Evolutionary conservation across 2,113 vertebrate species (phyloP).

Genomic region (Tachycineta bicolor): DNA sequence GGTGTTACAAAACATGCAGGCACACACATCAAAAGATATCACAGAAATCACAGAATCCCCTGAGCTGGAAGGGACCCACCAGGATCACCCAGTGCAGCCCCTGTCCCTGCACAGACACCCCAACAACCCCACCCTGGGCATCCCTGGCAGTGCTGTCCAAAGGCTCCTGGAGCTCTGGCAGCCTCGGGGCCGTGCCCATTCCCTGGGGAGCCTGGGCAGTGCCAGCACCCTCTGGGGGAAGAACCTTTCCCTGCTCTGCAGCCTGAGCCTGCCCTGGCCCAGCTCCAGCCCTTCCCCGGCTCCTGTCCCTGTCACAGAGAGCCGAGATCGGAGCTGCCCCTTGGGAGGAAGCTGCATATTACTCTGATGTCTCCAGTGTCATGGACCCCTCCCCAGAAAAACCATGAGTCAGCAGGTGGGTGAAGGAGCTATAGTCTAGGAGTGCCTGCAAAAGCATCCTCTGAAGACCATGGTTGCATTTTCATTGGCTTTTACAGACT

Average conservation of each 20-base stretch:
- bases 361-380: neutral
- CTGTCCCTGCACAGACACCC: neutral
- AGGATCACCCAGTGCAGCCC: rapidly evolving
- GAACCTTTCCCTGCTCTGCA: neutral
- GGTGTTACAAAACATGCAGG: neutral
- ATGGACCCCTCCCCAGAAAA: neutral
- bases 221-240: neutral
- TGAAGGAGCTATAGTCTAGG: neutral
- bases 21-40: neutral
- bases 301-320: neutral
- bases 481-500: neutral
- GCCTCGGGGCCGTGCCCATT: neutral
- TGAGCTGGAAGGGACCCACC: neutral
- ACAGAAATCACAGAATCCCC: neutral
- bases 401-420: neutral
- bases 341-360: neutral
- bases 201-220: neutral
- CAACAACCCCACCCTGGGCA: neutral
- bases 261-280: neutral
- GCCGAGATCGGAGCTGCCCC: rapidly evolving
- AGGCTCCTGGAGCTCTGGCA: neutral
- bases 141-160: neutral
- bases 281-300: neutral
- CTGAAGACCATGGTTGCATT: neutral
- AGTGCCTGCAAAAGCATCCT: neutral